Evolutionary conservation across 1,140 invertebrate species (phyloP).

Genomic region (Brachionus rotundiformis): DNA sequence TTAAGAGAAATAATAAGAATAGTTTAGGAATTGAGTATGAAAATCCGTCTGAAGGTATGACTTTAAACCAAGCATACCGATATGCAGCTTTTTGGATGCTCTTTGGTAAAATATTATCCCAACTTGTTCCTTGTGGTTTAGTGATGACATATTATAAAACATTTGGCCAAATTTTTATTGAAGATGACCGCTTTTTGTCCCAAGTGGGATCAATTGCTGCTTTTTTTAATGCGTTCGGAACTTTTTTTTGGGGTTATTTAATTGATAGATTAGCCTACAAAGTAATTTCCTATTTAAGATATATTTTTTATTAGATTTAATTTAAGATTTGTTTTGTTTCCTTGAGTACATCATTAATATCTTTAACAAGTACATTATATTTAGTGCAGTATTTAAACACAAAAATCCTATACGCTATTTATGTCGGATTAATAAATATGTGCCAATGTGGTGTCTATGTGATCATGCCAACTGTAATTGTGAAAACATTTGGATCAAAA

Average conservation of each 20-base stretch:
- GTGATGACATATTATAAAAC: constrained; percentile 56
- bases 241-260: constrained; percentile 64
- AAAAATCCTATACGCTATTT: constrained; percentile 55
- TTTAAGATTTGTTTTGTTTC: neutral
- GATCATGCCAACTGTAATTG: constrained; percentile 54
- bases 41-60: neutral
- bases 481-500: constrained; percentile 20
- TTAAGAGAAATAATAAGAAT: constrained; percentile 34
- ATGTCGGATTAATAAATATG: constrained; percentile 56
- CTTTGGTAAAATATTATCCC: constrained; percentile 50
- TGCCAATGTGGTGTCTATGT: constrained; percentile 57
- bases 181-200: constrained; percentile 65
- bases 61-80: neutral
- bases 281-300: constrained; percentile 61
- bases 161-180: constrained; percentile 65
- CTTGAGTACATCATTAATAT: neutral
- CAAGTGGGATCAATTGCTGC: constrained; percentile 65
- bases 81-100: constrained; percentile 30
- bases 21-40: constrained; percentile 53
- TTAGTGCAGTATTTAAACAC: constrained; percentile 52
- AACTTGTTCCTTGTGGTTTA: neutral
- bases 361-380: neutral
- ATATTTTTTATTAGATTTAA: constrained; percentile 52
- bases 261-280: constrained; percentile 63
- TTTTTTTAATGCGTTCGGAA: constrained; percentile 65